Conservation (phyloP, 2,113 vertebrate species). For the Pyxicephalus adspersus region DNA sequence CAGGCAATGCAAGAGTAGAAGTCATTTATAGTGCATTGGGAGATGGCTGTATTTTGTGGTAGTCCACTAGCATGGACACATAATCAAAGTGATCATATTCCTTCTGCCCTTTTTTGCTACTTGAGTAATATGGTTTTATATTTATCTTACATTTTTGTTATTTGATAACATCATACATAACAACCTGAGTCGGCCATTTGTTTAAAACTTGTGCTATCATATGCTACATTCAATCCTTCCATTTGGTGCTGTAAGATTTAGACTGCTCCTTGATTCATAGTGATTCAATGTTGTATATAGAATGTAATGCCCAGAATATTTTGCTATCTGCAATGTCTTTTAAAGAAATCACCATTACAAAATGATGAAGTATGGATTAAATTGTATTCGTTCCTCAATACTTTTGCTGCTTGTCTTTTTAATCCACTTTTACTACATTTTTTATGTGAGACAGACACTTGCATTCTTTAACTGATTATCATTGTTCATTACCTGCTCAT, state of each 20-base stretch:
- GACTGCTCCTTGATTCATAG: conserved; percentile 63
- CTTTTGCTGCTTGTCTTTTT: conserved; percentile 52
- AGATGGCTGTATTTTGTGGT: too few species aligned
- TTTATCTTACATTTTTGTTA: background rate
- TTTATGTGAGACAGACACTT: too few species aligned
- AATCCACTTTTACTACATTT: background rate
- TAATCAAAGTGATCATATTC: too few species aligned
- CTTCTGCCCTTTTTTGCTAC: conserved; percentile 6
- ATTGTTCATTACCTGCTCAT: too few species aligned
- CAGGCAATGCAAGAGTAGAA: too few species aligned
- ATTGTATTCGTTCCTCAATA: conserved; percentile 68
- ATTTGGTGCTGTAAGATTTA: conserved; percentile 58
- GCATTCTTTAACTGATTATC: too few species aligned
- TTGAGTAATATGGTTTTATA: conserved; percentile 6
- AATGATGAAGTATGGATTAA: conserved; percentile 71
- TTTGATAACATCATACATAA: background rate
- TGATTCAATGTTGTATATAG: conserved; percentile 72
- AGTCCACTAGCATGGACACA: too few species aligned
- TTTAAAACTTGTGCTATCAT: conserved; percentile 47
- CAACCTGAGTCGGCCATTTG: conserved; percentile 24
- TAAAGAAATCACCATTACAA: conserved; percentile 70
- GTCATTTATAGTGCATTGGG: too few species aligned
- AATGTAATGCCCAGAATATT: conserved; percentile 71
- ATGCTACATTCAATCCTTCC: conserved; percentile 36
- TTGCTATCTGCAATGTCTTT: conserved; percentile 71